Evolutionary conservation across 2,888 invertebrate genomes (phyloP).

Genomic region (Drosophila austrosaltans): DNA sequence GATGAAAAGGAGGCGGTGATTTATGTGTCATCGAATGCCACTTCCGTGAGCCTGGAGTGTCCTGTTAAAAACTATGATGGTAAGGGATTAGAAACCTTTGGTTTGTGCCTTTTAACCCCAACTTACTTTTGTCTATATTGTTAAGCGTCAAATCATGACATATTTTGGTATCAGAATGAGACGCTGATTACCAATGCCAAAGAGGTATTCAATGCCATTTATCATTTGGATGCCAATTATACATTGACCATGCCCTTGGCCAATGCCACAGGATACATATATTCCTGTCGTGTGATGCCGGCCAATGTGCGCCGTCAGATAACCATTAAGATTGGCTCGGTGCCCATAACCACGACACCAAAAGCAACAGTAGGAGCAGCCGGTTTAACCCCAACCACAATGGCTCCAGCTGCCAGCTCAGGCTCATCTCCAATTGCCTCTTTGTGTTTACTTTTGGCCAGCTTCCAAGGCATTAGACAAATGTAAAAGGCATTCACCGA

Average conservation of each 20-base stretch:
- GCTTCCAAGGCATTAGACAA: conserved; percentile 35
- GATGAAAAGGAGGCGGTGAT: conserved; percentile 42
- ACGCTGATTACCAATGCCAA: conserved; percentile 37
- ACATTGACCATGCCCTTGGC: conserved; percentile 47
- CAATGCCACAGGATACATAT: conserved; percentile 51
- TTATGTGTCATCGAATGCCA: conserved; percentile 43
- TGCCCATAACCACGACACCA: conserved; percentile 38
- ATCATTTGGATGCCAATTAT: conserved; percentile 45
- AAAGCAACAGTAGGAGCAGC: not conserved
- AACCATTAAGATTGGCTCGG: conserved; percentile 39
- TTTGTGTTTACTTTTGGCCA: conserved; percentile 32
- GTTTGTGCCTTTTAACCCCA: no score
- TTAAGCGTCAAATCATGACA: conserved; percentile 45
- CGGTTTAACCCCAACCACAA: not conserved
- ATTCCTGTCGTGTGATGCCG: conserved; percentile 47
- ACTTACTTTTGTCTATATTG: not conserved
- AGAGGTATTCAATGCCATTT: conserved; percentile 24
- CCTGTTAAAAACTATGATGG: conserved; percentile 64
- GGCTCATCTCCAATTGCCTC: conserved; percentile 29
- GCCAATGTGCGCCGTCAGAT: conserved; percentile 40
- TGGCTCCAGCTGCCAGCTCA: conserved; percentile 10
- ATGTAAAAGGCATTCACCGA: conserved; percentile 27
- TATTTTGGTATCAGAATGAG: conserved; percentile 58
- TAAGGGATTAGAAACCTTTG: conserved; percentile 23
- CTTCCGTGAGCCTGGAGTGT: conserved; percentile 53